phyloP scores from a whole-genome alignment of 2,888 invertebrate species.

The Nomada fucata region DNA sequence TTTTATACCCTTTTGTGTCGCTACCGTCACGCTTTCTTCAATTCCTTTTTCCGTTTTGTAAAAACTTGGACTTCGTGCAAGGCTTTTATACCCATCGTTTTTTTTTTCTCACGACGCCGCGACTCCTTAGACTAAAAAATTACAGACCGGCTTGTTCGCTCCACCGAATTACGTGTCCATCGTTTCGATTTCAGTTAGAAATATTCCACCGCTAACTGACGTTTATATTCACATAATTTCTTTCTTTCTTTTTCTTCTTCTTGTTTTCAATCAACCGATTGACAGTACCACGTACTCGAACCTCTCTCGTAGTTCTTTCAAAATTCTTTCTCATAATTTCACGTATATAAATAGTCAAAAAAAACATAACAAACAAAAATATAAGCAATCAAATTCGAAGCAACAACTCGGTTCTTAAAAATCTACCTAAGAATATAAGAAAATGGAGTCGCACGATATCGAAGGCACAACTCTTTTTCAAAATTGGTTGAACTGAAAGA shows the following conservation, averaged over 20 bases:
- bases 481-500: conserved; percentile 70
- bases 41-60: conserved; percentile 53
- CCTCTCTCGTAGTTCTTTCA: conserved; percentile 11
- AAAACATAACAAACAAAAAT: conserved; percentile 60
- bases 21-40: conserved; percentile 59
- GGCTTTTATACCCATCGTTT: conserved; percentile 15
- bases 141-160: neutral
- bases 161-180: neutral
- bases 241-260: neutral
- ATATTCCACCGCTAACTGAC: neutral
- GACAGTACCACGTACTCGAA: conserved; percentile 11
- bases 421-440: conserved; percentile 66
- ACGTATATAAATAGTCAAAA: conserved; percentile 27
- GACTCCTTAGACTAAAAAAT: conserved; percentile 29
- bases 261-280: neutral
- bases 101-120: conserved; percentile 16
- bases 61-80: conserved; percentile 55
- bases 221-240: neutral
- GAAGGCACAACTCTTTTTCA: conserved; percentile 71
- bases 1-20: conserved; percentile 44
- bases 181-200: conserved; percentile 30
- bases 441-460: conserved; percentile 70
- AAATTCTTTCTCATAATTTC: conserved; percentile 13
- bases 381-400: conserved; percentile 64
- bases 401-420: conserved; percentile 68